Percentiles rank a stretch among this genome's conserved stretches.
Evolutionary conservation across 2,888 invertebrate genomes (phyloP).

Genomic region (Noctua pronuba): DNA sequence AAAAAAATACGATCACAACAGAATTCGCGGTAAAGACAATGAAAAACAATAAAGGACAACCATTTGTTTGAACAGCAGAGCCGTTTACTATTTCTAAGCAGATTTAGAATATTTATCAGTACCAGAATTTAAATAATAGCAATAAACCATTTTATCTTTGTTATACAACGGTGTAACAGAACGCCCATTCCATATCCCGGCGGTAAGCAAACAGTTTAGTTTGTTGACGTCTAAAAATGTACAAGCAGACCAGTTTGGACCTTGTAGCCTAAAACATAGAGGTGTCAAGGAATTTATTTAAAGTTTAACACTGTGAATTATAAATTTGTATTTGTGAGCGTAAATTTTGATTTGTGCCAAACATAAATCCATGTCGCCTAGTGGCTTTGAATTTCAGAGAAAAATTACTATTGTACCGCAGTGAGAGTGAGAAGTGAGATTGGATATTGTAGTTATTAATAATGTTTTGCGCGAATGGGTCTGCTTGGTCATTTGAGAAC

Average conservation of each 20-base stretch:
- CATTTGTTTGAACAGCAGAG: neutral
- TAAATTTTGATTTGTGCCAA: constrained; percentile 73
- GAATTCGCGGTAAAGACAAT: neutral
- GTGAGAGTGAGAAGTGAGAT: constrained; percentile 50
- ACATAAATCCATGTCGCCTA: constrained; percentile 69
- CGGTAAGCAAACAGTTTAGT: constrained; percentile 72
- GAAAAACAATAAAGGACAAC: neutral
- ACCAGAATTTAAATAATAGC: constrained; percentile 21
- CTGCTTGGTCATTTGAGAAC: constrained; percentile 6
- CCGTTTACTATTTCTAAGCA: neutral
- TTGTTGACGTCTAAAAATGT: constrained; percentile 64
- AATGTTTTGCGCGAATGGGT: constrained; percentile 30
- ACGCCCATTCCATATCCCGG: constrained; percentile 66
- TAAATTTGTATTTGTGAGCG: constrained; percentile 66
- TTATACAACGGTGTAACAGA: constrained; percentile 63
- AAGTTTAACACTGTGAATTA: constrained; percentile 49
- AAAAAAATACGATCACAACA: neutral
- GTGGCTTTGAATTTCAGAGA: constrained; percentile 68
- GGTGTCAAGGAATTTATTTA: constrained; percentile 36
- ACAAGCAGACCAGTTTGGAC: constrained; percentile 58
- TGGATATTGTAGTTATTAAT: constrained; percentile 55
- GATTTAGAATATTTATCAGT: constrained; percentile 10
- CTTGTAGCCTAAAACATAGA: constrained; percentile 21
- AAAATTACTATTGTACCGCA: constrained; percentile 60
- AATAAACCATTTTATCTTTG: constrained; percentile 25